A percentile compares a stretch with the other conserved stretches of the same genome.
phyloP scores from a whole-genome alignment of 2,113 vertebrate genomes.

The Semnornis frantzii region DNA sequence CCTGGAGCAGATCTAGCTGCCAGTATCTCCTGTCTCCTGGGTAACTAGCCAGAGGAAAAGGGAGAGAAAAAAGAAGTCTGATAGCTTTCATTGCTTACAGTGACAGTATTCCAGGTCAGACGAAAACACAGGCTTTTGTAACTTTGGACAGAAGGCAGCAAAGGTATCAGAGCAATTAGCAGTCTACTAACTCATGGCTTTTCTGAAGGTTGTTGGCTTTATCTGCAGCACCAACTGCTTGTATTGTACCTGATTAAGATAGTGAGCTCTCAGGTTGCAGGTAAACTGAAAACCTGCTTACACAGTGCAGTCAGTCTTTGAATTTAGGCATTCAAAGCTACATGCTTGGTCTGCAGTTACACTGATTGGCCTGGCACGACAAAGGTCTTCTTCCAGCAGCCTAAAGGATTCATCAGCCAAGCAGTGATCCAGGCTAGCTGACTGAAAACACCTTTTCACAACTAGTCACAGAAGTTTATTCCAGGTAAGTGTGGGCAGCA shows the following conservation, averaged over 20 bases:
- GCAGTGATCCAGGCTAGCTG: background rate
- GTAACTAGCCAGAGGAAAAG: background rate
- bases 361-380: background rate
- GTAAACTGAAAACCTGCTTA: background rate
- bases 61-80: background rate
- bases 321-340: background rate
- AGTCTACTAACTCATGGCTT: background rate
- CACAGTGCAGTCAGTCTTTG: background rate
- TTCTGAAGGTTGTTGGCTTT: background rate
- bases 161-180: background rate
- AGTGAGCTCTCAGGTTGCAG: conserved; percentile 2
- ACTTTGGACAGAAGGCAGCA: background rate
- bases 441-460: background rate
- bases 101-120: background rate
- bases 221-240: background rate
- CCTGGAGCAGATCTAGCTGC: conserved; percentile 27
- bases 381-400: background rate
- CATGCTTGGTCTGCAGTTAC: background rate
- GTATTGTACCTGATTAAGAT: background rate
- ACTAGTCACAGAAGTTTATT: background rate
- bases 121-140: background rate
- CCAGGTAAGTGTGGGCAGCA: background rate
- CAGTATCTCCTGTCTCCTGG: conserved; percentile 36
- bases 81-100: background rate
- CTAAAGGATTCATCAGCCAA: background rate